Conservation (phyloP, 2,113 vertebrate genomes). For the Murina feae region DNA sequence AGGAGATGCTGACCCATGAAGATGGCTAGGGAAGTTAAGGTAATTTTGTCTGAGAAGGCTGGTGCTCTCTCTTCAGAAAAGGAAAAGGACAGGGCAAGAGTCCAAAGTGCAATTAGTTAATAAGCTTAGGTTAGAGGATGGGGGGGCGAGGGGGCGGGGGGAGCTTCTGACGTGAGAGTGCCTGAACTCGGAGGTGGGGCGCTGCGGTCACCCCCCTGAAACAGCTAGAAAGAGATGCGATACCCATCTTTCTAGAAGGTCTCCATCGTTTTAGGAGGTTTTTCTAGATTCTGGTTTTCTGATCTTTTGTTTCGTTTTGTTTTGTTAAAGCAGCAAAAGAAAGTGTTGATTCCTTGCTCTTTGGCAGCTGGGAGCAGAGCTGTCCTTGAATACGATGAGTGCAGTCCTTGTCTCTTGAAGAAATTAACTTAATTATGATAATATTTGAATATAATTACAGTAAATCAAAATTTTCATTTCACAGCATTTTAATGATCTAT, state of each 20-base stretch:
- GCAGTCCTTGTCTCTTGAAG: conserved; percentile 3
- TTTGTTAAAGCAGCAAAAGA: conserved; percentile 11
- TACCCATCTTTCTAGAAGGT: not conserved
- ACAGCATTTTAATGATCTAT: conserved; percentile 29
- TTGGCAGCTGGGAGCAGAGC: not conserved
- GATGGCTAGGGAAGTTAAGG: not conserved
- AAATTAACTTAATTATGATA: conserved; percentile 47
- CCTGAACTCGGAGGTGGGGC: not conserved
- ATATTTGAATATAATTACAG: conserved; percentile 38
- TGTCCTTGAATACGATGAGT: not conserved
- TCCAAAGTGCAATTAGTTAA: not conserved
- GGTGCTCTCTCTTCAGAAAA: not conserved
- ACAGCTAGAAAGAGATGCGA: not conserved
- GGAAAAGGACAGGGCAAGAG: not conserved
- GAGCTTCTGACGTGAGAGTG: not conserved
- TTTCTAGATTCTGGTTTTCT: not conserved
- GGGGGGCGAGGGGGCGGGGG: not conserved
- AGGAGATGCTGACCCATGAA: not conserved
- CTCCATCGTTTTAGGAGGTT: not conserved
- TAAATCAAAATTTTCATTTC: conserved; percentile 37
- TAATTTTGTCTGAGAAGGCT: not conserved
- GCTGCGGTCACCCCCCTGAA: not conserved
- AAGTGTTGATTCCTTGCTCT: not conserved
- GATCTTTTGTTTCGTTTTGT: not conserved
- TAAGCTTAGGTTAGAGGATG: not conserved